Conservation (phyloP, 2,113 vertebrate species). For the Coracopsis vasa region DNA sequence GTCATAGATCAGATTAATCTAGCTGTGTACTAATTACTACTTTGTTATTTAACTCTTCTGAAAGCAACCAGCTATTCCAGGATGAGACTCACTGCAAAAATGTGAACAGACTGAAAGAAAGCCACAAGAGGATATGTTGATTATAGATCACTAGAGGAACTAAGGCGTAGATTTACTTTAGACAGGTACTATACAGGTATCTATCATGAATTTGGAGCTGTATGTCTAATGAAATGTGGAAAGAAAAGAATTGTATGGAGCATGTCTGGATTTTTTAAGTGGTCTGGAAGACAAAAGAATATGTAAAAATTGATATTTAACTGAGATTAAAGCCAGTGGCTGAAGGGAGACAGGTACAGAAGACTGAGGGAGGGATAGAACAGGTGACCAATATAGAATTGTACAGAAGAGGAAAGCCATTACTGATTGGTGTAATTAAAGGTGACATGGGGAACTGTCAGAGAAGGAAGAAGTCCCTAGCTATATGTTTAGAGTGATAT, state of each 20-base stretch:
- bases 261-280: neutral
- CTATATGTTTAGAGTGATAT: neutral
- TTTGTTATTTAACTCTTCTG: neutral
- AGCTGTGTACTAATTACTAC: neutral
- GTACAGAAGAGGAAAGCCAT: neutral
- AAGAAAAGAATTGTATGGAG: neutral
- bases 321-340: accelerated
- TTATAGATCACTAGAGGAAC: neutral
- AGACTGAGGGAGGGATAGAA: neutral
- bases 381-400: neutral
- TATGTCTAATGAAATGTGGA: neutral
- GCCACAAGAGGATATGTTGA: neutral
- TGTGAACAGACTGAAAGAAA: neutral
- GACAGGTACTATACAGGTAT: neutral
- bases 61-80: neutral
- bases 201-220: neutral
- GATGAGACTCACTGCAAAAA: neutral
- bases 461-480: neutral
- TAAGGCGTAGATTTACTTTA: neutral
- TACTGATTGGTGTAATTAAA: neutral
- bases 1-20: neutral
- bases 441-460: neutral
- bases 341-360: neutral
- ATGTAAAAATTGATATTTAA: neutral
- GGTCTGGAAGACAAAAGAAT: neutral